phyloP scores from a whole-genome alignment of 2,113 vertebrate genomes.

The Neodontobutis hainanensis region DNA sequence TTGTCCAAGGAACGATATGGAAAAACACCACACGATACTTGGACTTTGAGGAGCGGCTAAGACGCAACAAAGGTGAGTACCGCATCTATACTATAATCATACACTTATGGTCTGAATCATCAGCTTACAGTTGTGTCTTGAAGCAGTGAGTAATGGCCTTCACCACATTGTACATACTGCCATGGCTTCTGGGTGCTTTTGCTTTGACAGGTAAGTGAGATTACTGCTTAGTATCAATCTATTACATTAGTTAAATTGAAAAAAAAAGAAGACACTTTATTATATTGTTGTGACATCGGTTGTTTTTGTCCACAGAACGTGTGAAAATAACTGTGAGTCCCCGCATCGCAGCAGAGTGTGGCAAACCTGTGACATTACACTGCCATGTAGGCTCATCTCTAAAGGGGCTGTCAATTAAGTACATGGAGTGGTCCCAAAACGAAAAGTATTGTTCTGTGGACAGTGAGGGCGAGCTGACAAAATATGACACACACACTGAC shows the following conservation, averaged over 20 bases:
- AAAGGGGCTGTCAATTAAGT: slow-evolving; percentile 33
- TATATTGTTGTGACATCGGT: not conserved
- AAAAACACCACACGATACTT: not conserved
- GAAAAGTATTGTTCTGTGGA: slow-evolving; percentile 35
- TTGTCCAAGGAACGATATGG: not conserved
- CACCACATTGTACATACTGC: not conserved
- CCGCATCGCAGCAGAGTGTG: slow-evolving; percentile 37
- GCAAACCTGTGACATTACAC: slow-evolving; percentile 30
- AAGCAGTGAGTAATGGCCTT: slow-evolving; percentile 42
- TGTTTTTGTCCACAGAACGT: slow-evolving; percentile 33
- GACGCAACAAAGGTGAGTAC: slow-evolving; percentile 36
- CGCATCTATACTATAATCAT: not conserved
- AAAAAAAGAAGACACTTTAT: no score
- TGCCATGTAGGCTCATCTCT: slow-evolving; percentile 28
- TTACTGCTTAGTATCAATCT: not conserved
- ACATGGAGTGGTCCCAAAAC: slow-evolving; percentile 53
- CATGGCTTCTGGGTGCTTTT: slow-evolving; percentile 36
- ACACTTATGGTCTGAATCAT: not conserved
- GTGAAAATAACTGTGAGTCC: slow-evolving; percentile 21
- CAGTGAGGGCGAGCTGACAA: not conserved
- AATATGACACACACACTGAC: not conserved
- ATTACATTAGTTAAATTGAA: not conserved
- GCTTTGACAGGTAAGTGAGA: slow-evolving; percentile 50
- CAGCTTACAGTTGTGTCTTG: slow-evolving; percentile 1
- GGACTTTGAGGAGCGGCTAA: not conserved